Base-by-base conservation (phyloP, 2,113 vertebrate species). In the Phocoena sinus region DNA sequence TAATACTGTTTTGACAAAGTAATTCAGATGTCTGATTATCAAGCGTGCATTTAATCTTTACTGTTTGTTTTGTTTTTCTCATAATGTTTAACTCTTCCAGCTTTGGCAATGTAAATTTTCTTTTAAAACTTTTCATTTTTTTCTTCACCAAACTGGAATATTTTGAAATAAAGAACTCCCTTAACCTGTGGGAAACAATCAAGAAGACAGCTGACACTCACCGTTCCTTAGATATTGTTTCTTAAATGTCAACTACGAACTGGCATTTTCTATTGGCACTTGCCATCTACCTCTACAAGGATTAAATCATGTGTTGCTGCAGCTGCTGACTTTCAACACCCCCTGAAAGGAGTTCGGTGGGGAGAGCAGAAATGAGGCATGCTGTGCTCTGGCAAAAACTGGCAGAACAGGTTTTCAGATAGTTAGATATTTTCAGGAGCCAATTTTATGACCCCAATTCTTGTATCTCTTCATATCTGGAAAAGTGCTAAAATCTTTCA, bases 1-100 rank as follows among this genome's bases (percentile, higher is more conserved):
- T 79, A 89, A 83, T 33, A 84, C 4, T 79, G 41, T 82, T 97
- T 90, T 63, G 53, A 92, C 88, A 95, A 74, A 96, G 65, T 82
- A 76, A 92, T 90, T 85, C 17, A 36, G 44, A 71, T 58, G 9
- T 4, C 28, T 62, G 62, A 79, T 85, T 85, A 87, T 63, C 63
- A 95, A 95, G 4, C 50, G 23, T 63, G 11, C 36, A 28, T 84
- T 28, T 96, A 68, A 85, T 76, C 68, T 87, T 68, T 60, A 82
- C 70, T 26, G 0, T 6, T 82, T 83, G 23, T 71, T 82, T 56
- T 53, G 56, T 58, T 50, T 62, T 26, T 41, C 23, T 82, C 17
- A 47, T 26, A 20, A 68, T 62, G 2, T 86, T 95, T 80, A 95
- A 93, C 80, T 70, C 18, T 5, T 80, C 56, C 53, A 73, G 44